phyloP scores from a whole-genome alignment of 37 sponge, comb jelly and placozoan genomes.

The Amphimedon queenslandica region DNA sequence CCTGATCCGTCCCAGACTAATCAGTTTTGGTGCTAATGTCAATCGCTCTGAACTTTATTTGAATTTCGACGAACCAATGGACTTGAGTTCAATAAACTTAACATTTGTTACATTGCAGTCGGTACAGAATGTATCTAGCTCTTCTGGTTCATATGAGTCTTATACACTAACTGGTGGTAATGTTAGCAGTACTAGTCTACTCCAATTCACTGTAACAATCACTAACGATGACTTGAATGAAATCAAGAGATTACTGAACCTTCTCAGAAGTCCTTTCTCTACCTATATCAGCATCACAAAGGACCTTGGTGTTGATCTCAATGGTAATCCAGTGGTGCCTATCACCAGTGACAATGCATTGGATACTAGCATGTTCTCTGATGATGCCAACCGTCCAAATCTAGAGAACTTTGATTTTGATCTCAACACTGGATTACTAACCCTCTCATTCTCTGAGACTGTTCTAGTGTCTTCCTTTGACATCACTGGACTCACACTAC shows the following conservation, averaged over 20 bases:
- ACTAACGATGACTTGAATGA: slow-evolving; percentile 70
- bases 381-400: slow-evolving; percentile 57
- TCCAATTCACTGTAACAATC: slow-evolving; percentile 49
- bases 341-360: slow-evolving; percentile 40
- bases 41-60: slow-evolving; percentile 48
- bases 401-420: slow-evolving; percentile 66
- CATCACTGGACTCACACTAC: slow-evolving; percentile 67
- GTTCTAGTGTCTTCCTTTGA: slow-evolving; percentile 61
- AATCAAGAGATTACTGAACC: slow-evolving; percentile 55
- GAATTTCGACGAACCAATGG: slow-evolving; percentile 84
- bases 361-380: slow-evolving; percentile 38
- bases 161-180: slow-evolving; percentile 73
- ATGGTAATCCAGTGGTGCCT: slow-evolving; percentile 47
- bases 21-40: slow-evolving; percentile 55
- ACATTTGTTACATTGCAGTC: slow-evolving; percentile 61
- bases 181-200: slow-evolving; percentile 29
- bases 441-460: slow-evolving; percentile 86
- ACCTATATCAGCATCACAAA: slow-evolving; percentile 43
- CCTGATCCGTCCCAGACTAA: slow-evolving; percentile 47
- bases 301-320: slow-evolving; percentile 59
- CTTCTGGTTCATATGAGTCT: slow-evolving; percentile 14
- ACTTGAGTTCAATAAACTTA: slow-evolving; percentile 58
- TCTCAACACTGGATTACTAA: slow-evolving; percentile 67
- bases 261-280: slow-evolving; percentile 39
- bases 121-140: background rate